A percentile compares a stretch with the other conserved stretches of the same genome.
These are phyloP conservation scores for Saguinus imperator DNA, from an alignment of 2,113 vertebrate genomes.

Conservation along the genomic window DNA sequence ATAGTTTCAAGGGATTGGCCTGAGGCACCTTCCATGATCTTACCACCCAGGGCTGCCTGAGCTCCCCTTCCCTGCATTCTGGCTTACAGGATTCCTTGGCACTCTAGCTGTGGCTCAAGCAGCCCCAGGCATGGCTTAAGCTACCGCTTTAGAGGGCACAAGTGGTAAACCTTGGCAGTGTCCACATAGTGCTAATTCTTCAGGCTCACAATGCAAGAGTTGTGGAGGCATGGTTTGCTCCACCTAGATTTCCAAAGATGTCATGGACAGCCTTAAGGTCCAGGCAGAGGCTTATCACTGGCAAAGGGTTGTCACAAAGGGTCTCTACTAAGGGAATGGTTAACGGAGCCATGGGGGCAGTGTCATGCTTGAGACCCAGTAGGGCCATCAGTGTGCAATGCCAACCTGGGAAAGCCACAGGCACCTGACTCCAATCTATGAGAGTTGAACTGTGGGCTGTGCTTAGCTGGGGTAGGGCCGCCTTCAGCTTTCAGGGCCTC, in stretches of 20 bases:
- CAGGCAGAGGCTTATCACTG: not conserved
- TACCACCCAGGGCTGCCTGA: not conserved
- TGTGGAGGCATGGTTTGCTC: no score
- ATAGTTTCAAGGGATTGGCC: no score
- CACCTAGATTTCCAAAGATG: no score
- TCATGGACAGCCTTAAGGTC: not conserved
- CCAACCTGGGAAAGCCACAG: not conserved
- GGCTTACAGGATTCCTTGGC: not conserved
- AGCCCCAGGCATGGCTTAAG: not conserved
- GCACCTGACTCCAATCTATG: not conserved
- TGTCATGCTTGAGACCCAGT: no score
- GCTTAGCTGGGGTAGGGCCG: no score
- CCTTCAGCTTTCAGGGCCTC: not conserved
- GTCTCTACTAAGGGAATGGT: not conserved
- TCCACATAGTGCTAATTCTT: no score
- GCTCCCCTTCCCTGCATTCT: not conserved
- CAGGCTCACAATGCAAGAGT: no score
- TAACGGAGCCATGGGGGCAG: not conserved
- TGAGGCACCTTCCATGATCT: not conserved
- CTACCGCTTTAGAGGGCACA: not conserved
- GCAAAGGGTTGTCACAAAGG: not conserved
- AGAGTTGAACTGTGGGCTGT: not conserved
- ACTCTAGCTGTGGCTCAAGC: not conserved
- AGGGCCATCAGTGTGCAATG: not conserved
- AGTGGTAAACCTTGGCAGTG: no score